Evolutionary conservation across 2,888 invertebrate species (phyloP), one percentile per base, ranked within the genome.

Genomic region (Himalopsyche japonica): DNA sequence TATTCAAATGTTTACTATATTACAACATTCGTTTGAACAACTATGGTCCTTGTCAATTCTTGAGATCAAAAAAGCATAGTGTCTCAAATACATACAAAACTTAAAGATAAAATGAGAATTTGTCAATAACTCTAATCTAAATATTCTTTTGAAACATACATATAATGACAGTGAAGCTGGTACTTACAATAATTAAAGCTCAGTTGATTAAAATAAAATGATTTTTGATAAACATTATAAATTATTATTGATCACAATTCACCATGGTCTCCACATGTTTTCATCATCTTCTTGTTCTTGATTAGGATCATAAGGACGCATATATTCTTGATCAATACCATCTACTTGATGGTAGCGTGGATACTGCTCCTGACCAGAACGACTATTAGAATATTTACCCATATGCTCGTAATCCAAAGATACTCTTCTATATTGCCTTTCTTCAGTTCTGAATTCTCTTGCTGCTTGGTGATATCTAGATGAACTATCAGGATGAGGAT

Each of bases 261-360:
- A 87, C 87, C 87, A 87, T n/a, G 87, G 87, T 37, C 87, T 80
- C 87, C 87, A 87, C 85, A 86, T 85, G 30, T 85, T 82, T 20
- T 85, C 87, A 10, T 85, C 83, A 30, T 57, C 80, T n/a, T 70
- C 70, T 37, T 43, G 76, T 32, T 84, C 80, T 43, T 79, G 80
- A 47, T 57, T 80, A 6, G 80, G 81, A 18, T 83, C 27, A 27
- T 20, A 24, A 12, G 18, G 34, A 24, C 18, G 57, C 15, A 49
- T 80, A 24, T 10, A 30, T 30, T 57, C 32, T 80, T 57, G 49
- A 32, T 37, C 20, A 49, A 79, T 79, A 3, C 30, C 15, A 30
- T 37, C 47, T 15, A 15, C 20, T 18, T 79, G 48, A 48, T 18
- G 47, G 8, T 48, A 30, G 12, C 18, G 3, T 30, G 15, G 24